Conservation (phyloP, 2,888 invertebrate species). For the Adelognathus sp. region DNA sequence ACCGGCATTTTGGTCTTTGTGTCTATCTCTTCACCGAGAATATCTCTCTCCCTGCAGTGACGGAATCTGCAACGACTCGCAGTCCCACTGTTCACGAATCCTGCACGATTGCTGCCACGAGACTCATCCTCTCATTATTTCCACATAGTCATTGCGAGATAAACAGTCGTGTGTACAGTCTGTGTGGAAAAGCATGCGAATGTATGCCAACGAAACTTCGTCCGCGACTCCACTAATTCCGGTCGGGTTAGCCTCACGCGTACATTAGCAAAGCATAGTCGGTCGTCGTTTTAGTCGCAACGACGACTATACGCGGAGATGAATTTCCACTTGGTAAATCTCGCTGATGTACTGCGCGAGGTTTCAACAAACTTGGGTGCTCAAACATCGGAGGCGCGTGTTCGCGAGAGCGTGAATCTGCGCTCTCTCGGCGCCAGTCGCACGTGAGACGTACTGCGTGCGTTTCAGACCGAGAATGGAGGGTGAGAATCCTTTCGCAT, state of each 20-base stretch:
- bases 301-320: constrained; percentile 26
- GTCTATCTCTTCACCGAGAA: neutral
- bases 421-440: neutral
- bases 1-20: neutral
- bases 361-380: constrained; percentile 41
- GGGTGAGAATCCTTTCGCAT: neutral
- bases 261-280: constrained; percentile 7
- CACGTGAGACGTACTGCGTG: neutral
- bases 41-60: neutral
- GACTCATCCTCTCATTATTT: neutral
- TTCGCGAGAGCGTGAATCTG: constrained; percentile 8
- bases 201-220: constrained; percentile 47
- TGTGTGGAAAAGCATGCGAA: constrained; percentile 12
- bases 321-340: constrained; percentile 45
- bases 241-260: constrained; percentile 18
- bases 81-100: neutral
- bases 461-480: no score
- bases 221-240: constrained; percentile 23
- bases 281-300: neutral
- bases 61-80: constrained; percentile 7
- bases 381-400: neutral
- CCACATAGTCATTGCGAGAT: constrained; percentile 15
- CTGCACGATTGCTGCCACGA: neutral
- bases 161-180: constrained; percentile 43
- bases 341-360: constrained; percentile 42